Evolutionary conservation across 2,113 vertebrate species (phyloP), one percentile per base, ranked within the genome.

Genomic region (Melanerpes aurifrons): DNA sequence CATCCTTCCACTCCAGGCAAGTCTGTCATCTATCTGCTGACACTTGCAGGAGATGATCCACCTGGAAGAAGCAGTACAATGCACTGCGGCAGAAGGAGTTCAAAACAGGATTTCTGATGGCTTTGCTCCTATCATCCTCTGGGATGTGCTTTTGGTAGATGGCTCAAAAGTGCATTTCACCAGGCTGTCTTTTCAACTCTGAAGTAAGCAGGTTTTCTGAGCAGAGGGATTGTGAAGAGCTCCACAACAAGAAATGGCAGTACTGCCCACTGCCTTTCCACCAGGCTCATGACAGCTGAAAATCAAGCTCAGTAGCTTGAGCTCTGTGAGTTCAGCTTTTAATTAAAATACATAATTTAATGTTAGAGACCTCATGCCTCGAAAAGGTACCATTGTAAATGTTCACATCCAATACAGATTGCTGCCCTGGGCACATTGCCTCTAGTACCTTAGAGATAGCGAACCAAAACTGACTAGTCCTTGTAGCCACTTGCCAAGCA

Each of bases 281-380:
- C 22, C 57, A 80, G 75, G 47, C 57, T 79, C 26, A 57, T 0
- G 0, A 54, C 48, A 87, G 82, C 19, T 74, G 76, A 91, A 92
- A 94, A 92, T 92, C 87, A 83, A 62, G 79, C 92, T 95, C 83
- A 86, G 72, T 64, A 71, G 45, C 66, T 77, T 67, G 87, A 77
- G 45, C 37, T 86, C 76, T 82, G 25, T 86, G 85, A 92, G 78
- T 90, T 89, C 79, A 89, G 43, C 91, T 95, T 94, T 96, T 96
- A 96, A 96, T 95, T 96, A 95, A 85, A 93, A 93, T 61, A 45
- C 26, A 48, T 89, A 94, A 94, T 95, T 94, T 92, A 94, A 93
- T 96, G 89, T 43, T 87, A 78, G 69, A 89, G 78, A 77, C 61
- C 58, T 93, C 37, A 24, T 87, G 89, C 45, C 83, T 61, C 1